These are phyloP conservation scores for Chrysolina americana DNA, from an alignment of 2,888 invertebrate genomes.

Conservation along the genomic window DNA sequence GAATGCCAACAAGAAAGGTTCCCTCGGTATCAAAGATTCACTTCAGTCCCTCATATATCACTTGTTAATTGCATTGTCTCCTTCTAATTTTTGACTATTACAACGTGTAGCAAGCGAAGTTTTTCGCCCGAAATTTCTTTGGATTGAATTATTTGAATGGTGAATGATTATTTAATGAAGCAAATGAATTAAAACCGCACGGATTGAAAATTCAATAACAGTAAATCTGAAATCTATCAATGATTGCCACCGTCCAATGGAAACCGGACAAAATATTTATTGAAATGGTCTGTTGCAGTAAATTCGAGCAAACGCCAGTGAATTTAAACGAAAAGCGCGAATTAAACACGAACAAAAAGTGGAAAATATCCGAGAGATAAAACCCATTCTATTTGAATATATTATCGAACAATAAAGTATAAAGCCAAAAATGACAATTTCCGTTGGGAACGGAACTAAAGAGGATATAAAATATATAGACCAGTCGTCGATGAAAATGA, in stretches of 20 bases:
- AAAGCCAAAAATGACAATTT: conserved; percentile 16
- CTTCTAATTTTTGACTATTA: too few species aligned
- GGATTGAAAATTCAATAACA: neutral
- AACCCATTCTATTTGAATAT: conserved; percentile 7
- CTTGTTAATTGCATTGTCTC: too few species aligned
- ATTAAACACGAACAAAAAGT: conserved; percentile 9
- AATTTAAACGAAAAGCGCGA: conserved; percentile 5
- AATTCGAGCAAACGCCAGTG: conserved; percentile 5
- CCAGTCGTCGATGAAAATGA: neutral
- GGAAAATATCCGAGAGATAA: conserved; percentile 13
- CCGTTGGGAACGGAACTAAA: neutral
- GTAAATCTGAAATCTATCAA: neutral
- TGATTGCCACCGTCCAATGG: neutral
- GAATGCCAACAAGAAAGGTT: too few species aligned
- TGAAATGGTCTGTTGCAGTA: neutral
- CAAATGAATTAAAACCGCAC: neutral
- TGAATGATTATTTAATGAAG: neutral
- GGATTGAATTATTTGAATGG: too few species aligned
- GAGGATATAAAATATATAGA: neutral
- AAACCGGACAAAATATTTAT: conserved; percentile 3
- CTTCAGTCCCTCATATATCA: too few species aligned
- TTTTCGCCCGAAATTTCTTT: too few species aligned
- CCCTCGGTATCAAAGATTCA: too few species aligned
- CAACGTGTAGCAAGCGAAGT: too few species aligned
- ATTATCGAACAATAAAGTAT: conserved; percentile 3